phyloP scores from a whole-genome alignment of 2,797 vertebrate species.

The Aselliscus stoliczkanus region DNA sequence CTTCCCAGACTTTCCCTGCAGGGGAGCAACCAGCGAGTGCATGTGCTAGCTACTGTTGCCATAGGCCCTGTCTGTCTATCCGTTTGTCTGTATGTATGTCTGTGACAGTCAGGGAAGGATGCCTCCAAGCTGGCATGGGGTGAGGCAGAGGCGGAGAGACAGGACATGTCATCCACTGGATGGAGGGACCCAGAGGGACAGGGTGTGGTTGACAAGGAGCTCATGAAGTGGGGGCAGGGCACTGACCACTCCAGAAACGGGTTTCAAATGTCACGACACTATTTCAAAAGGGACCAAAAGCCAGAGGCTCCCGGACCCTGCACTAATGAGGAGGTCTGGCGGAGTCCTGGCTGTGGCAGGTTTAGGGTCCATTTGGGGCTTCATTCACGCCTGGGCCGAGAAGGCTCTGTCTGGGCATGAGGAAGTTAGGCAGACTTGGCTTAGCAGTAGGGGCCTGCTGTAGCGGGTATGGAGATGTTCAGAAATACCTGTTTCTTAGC shows the following conservation, averaged over 20 bases:
- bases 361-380: neutral
- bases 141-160: constrained; percentile 7
- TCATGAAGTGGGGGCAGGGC: neutral
- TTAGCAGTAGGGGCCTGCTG: neutral
- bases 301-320: neutral
- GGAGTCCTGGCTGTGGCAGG: neutral
- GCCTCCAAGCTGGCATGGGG: neutral
- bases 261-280: constrained; percentile 40
- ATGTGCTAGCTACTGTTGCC: constrained; percentile 68
- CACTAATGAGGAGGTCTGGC: neutral
- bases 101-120: constrained; percentile 61
- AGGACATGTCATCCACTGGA: neutral
- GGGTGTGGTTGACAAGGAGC: neutral
- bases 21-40: constrained; percentile 36
- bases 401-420: neutral
- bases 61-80: constrained; percentile 61
- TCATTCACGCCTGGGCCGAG: neutral
- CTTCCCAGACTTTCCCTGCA: neutral
- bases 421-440: constrained; percentile 15
- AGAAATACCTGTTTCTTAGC: constrained; percentile 78
- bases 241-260: constrained; percentile 40
- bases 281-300: constrained; percentile 47
- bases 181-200: neutral
- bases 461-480: neutral
- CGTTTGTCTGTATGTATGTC: constrained; percentile 72